Conservation (phyloP, 2,113 vertebrate species). For the Heterocephalus glaber region DNA sequence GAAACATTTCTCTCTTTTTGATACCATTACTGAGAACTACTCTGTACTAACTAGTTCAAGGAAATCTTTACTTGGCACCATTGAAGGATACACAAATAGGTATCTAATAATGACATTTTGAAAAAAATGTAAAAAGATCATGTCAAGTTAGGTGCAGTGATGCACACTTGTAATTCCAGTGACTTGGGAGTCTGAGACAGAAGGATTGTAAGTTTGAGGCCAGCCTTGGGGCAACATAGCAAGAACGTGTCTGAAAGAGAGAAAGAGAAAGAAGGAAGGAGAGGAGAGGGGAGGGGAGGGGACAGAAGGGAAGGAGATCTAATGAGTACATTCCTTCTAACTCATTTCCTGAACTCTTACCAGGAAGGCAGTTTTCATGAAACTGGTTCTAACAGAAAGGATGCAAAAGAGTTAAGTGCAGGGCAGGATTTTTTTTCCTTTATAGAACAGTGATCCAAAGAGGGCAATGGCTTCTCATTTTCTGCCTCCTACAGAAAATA, state of each 20-base stretch:
- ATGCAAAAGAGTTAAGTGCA: not conserved
- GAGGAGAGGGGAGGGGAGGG: too few species aligned
- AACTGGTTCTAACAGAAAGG: constrained; percentile 16
- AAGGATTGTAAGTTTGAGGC: not conserved
- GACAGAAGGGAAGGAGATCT: too few species aligned
- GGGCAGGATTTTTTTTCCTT: constrained; percentile 3
- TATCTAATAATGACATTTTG: not conserved
- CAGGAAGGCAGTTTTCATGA: not conserved
- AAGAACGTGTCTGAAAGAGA: not conserved
- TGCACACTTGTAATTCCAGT: not conserved
- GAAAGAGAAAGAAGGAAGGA: too few species aligned
- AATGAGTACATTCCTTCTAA: not conserved
- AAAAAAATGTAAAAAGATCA: not conserved
- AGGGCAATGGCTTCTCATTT: not conserved
- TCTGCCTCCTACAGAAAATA: not conserved
- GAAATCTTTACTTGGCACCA: not conserved
- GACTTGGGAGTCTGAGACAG: not conserved
- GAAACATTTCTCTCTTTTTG: not conserved
- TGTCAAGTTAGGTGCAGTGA: not conserved
- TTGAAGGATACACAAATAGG: not conserved
- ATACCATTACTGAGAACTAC: not conserved
- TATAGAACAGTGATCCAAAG: not conserved
- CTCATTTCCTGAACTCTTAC: not conserved
- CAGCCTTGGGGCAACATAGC: not conserved
- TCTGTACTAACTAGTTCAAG: too few species aligned